A percentile compares a stretch with the other conserved stretches of the same genome.
These are phyloP conservation scores for Pempheris klunzingeri DNA, from an alignment of 2,797 vertebrate genomes.

Conservation along the genomic window DNA sequence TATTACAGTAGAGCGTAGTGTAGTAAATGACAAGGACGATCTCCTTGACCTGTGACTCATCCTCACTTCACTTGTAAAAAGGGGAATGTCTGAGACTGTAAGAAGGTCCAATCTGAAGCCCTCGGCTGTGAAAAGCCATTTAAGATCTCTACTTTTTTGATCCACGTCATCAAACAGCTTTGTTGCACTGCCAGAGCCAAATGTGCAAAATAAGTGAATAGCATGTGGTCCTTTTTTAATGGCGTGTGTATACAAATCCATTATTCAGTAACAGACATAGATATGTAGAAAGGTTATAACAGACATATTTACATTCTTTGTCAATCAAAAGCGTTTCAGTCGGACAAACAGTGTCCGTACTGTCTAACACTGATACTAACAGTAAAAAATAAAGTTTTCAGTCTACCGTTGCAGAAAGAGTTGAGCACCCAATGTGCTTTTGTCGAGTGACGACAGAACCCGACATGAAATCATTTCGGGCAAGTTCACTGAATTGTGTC, in stretches of 20 bases:
- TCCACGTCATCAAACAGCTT: conserved; percentile 18
- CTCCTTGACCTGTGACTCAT: conserved; percentile 1
- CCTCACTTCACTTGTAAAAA: conserved; percentile 18
- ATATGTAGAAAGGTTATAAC: conserved; percentile 33
- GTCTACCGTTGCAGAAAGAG: neutral
- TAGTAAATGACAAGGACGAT: conserved; percentile 1
- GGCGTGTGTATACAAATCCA: conserved; percentile 46
- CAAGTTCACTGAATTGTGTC: conserved; percentile 28
- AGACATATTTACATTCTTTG: conserved; percentile 63
- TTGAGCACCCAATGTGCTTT: conserved; percentile 39
- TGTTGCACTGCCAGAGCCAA: conserved; percentile 21
- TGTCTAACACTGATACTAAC: conserved; percentile 66
- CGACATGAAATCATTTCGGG: conserved; percentile 9
- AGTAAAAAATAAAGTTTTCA: conserved; percentile 38
- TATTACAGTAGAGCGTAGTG: neutral
- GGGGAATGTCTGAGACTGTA: neutral
- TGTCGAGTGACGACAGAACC: conserved; percentile 24
- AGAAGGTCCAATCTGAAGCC: conserved; percentile 40
- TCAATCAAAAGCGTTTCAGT: conserved; percentile 49
- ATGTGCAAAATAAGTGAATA: conserved; percentile 37
- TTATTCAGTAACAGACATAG: conserved; percentile 32
- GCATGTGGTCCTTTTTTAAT: conserved; percentile 39
- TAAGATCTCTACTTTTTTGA: neutral
- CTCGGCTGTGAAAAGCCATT: conserved; percentile 46
- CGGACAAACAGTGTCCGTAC: conserved; percentile 20